Evolutionary conservation across 2,888 invertebrate species (phyloP).

Genomic region (Calameuta filiformis): DNA sequence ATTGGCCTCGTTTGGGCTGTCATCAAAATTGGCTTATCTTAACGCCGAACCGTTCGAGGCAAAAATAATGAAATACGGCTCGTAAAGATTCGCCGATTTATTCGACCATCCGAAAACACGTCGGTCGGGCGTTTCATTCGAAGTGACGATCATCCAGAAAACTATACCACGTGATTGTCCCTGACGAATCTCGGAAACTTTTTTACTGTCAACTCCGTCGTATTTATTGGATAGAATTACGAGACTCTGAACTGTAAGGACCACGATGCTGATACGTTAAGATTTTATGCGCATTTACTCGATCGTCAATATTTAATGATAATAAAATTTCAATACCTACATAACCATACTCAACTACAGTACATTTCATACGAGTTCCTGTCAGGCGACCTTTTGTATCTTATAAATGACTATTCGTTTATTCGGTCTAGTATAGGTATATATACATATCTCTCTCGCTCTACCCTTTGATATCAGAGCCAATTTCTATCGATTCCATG

Average conservation of each 20-base stretch:
- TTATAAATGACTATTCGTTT: neutral
- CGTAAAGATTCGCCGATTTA: neutral
- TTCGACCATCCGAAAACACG: neutral
- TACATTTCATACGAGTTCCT: neutral
- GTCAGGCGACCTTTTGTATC: neutral
- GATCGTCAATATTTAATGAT: neutral
- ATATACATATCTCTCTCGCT: neutral
- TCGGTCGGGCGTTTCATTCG: neutral
- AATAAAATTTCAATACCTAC: neutral
- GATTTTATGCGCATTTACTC: neutral
- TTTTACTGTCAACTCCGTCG: neutral
- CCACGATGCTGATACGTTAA: neutral
- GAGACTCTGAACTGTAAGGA: neutral
- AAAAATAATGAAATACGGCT: neutral
- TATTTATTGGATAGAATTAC: neutral
- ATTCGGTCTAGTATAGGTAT: neutral
- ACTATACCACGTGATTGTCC: neutral
- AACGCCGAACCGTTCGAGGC: neutral
- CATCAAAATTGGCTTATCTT: neutral
- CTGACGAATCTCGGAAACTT: neutral
- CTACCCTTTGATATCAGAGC: neutral
- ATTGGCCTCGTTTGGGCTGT: neutral
- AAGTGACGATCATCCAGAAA: neutral
- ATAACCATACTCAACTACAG: neutral
- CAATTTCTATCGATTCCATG: neutral